These are phyloP conservation scores for Tenthredo scrophulariae DNA, from an alignment of 2,888 invertebrate genomes.

Conservation along the genomic window DNA sequence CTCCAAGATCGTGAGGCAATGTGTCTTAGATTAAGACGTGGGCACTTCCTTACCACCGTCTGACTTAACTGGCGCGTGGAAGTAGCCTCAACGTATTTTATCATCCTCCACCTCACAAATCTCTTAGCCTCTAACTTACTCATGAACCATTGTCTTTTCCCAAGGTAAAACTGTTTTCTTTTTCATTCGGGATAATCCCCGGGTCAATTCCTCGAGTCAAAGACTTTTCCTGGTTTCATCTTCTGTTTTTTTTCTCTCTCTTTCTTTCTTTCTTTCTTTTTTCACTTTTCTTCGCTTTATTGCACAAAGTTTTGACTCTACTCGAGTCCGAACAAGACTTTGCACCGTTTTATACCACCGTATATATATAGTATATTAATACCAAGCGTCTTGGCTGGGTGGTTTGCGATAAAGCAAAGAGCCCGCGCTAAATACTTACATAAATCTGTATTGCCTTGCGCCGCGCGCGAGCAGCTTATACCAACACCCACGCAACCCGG, in stretches of 20 bases:
- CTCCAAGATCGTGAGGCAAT: constrained; percentile 46
- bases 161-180: not conserved
- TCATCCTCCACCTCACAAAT: not conserved
- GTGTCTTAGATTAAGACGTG: constrained; percentile 50
- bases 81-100: constrained; percentile 1
- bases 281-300: not conserved
- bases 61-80: constrained; percentile 18
- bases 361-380: constrained; percentile 43
- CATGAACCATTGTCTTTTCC: not conserved
- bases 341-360: not conserved
- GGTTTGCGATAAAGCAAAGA: constrained; percentile 77
- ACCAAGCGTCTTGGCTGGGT: constrained; percentile 73
- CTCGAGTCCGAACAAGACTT: constrained; percentile 21
- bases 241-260: not conserved
- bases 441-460: constrained; percentile 78
- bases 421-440: constrained; percentile 78
- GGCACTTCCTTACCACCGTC: constrained; percentile 43
- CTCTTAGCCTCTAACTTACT: not conserved
- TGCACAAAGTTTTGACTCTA: not conserved
- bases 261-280: not conserved
- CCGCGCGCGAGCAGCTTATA: constrained; percentile 74
- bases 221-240: not conserved
- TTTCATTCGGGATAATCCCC: not conserved
- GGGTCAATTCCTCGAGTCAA: not conserved
- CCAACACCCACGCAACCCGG: constrained; percentile 60